Conservation (phyloP, 1,140 invertebrate species). For the Cotesia typhae region DNA sequence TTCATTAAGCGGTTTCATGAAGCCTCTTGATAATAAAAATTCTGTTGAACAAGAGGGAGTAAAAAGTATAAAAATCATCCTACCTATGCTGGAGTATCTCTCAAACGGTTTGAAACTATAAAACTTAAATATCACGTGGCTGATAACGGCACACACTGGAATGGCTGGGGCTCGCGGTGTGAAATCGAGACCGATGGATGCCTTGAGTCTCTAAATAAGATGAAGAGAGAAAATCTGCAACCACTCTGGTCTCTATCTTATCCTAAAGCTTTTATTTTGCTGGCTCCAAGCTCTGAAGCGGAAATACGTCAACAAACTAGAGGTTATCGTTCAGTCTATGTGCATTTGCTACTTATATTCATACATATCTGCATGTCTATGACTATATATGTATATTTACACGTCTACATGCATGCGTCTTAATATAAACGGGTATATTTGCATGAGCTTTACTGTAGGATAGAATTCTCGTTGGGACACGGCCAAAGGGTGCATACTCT, state of each 20-base stretch:
- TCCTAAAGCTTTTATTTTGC: neutral
- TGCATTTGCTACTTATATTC: neutral
- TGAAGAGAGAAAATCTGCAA: neutral
- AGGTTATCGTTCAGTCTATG: constrained; percentile 16
- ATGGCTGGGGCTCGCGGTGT: neutral
- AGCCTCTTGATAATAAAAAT: constrained; percentile 48
- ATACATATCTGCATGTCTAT: too few relatives aligned
- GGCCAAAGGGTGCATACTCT: constrained; percentile 33
- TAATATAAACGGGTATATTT: neutral
- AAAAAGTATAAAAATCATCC: constrained; percentile 34
- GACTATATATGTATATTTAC: too few relatives aligned
- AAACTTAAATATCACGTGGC: constrained; percentile 45
- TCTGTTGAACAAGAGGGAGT: constrained; percentile 41
- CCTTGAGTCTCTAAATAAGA: neutral
- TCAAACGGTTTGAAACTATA: constrained; percentile 44
- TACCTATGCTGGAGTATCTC: constrained; percentile 5
- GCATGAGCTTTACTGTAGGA: neutral
- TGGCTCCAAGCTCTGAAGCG: neutral
- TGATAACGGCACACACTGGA: constrained; percentile 28
- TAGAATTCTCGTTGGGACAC: constrained; percentile 21
- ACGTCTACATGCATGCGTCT: too few relatives aligned
- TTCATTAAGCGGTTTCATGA: constrained; percentile 49
- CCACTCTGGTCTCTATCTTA: neutral
- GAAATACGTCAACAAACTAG: constrained; percentile 16
- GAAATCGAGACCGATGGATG: constrained; percentile 19